Percentiles rank a stretch among this genome's conserved stretches.
These are phyloP conservation scores for Drosophila nasuta DNA, from an alignment of 1,140 invertebrate species.

Conservation along the genomic window DNA sequence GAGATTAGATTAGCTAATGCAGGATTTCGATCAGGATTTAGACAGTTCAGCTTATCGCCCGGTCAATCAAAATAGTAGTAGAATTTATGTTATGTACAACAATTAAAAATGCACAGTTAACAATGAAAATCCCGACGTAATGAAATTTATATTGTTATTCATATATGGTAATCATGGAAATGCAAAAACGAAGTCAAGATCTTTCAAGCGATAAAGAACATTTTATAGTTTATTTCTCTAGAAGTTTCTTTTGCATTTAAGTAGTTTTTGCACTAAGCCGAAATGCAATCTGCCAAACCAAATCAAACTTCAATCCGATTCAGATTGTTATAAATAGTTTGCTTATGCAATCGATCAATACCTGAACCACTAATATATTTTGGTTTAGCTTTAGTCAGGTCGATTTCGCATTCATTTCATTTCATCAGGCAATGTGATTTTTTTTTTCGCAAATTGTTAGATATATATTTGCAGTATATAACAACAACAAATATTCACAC, in stretches of 20 bases:
- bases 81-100: too few relatives aligned
- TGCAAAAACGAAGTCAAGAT: too few relatives aligned
- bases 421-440: neutral
- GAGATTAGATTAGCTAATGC: slow-evolving; percentile 9
- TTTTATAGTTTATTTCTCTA: too few relatives aligned
- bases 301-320: neutral
- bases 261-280: too few relatives aligned
- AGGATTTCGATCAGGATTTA: slow-evolving; percentile 2
- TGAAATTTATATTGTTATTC: too few relatives aligned
- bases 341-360: slow-evolving; percentile 21
- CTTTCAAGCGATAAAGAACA: too few relatives aligned
- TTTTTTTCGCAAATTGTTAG: slow-evolving; percentile 8
- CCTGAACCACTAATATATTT: neutral
- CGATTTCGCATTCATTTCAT: slow-evolving; percentile 2
- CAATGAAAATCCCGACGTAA: too few relatives aligned
- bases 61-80: too few relatives aligned
- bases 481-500: slow-evolving; percentile 31
- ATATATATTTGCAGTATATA: slow-evolving; percentile 23
- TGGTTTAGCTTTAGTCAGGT: neutral
- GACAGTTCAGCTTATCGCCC: neutral
- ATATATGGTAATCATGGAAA: too few relatives aligned
- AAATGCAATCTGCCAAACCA: neutral
- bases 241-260: too few relatives aligned
- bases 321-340: neutral
- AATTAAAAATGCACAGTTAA: too few relatives aligned